These are phyloP conservation scores for Epirrhoe tristata DNA, from an alignment of 2,888 invertebrate genomes.

Conservation along the genomic window DNA sequence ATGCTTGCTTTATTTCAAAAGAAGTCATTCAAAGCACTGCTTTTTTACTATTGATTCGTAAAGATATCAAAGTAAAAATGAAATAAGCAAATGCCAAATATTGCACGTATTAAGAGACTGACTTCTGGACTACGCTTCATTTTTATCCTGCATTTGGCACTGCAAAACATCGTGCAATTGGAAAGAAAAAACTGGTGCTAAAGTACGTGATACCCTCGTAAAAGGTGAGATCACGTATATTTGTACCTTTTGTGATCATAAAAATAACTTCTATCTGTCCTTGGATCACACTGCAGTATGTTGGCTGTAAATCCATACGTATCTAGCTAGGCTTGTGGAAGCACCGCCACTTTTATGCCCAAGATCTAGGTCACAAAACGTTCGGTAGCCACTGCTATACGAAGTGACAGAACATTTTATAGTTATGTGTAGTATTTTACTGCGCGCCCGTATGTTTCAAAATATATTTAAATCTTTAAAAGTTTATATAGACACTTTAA, in stretches of 20 bases:
- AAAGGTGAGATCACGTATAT: conserved; percentile 35
- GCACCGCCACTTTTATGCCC: conserved; percentile 51
- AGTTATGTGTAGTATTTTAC: neutral
- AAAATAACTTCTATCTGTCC: conserved; percentile 49
- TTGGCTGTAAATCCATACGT: conserved; percentile 56
- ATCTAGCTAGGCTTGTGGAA: conserved; percentile 32
- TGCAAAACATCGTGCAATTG: neutral
- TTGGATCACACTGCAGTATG: conserved; percentile 54
- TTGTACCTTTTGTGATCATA: conserved; percentile 42
- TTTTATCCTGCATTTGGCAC: neutral
- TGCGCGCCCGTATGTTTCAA: neutral
- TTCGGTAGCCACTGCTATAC: conserved; percentile 15
- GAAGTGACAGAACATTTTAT: neutral
- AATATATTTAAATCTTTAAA: neutral
- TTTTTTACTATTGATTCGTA: neutral
- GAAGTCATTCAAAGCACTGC: neutral
- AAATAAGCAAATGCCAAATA: too few species aligned
- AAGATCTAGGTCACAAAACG: conserved; percentile 61
- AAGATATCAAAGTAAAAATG: neutral
- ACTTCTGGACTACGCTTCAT: too few species aligned
- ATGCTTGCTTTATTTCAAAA: neutral
- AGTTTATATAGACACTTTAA: neutral
- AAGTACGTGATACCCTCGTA: conserved; percentile 7
- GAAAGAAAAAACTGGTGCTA: conserved; percentile 5
- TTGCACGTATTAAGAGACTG: too few species aligned